Evolutionary conservation across 2,888 invertebrate genomes (phyloP).

Genomic region (Andrena praecox): DNA sequence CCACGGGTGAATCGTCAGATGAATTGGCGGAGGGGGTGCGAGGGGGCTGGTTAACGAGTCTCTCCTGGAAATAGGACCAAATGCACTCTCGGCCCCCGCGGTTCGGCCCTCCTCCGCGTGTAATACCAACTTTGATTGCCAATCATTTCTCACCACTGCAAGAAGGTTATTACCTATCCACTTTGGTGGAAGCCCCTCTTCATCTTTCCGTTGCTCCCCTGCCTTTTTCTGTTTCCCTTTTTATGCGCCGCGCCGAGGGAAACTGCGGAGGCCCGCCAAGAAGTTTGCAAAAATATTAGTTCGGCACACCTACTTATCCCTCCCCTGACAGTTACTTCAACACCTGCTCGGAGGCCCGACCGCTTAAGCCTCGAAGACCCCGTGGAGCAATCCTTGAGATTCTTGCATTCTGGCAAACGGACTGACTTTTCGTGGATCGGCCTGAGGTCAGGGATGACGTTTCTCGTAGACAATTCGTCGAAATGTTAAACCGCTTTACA

Average conservation of each 20-base stretch:
- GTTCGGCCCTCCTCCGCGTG: constrained; percentile 47
- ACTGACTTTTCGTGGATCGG: no score
- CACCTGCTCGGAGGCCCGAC: constrained; percentile 47
- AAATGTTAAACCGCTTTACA: no score
- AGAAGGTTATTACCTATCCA: constrained; percentile 76
- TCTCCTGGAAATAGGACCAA: constrained; percentile 64
- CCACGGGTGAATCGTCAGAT: background rate
- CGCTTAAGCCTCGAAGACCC: constrained; percentile 1
- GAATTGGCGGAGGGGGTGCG: constrained; percentile 17
- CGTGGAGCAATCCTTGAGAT: background rate
- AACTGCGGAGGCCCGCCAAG: constrained; percentile 57
- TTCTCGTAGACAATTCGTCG: no score
- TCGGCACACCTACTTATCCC: constrained; percentile 59
- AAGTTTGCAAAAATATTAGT: constrained; percentile 73
- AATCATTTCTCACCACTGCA: constrained; percentile 77
- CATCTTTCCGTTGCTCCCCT: constrained; percentile 26
- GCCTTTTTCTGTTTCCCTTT: constrained; percentile 38
- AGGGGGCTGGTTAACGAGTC: constrained; percentile 68
- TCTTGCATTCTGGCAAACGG: no score
- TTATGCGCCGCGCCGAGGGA: background rate
- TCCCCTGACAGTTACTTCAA: constrained; percentile 38
- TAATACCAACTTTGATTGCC: constrained; percentile 80
- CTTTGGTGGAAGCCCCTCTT: constrained; percentile 58
- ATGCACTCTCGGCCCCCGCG: constrained; percentile 59
- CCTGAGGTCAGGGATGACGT: no score